A percentile compares a stretch with the other conserved stretches of the same genome.
Conservation (phyloP, 2,888 invertebrate species). For the Harpalus rufipes region DNA sequence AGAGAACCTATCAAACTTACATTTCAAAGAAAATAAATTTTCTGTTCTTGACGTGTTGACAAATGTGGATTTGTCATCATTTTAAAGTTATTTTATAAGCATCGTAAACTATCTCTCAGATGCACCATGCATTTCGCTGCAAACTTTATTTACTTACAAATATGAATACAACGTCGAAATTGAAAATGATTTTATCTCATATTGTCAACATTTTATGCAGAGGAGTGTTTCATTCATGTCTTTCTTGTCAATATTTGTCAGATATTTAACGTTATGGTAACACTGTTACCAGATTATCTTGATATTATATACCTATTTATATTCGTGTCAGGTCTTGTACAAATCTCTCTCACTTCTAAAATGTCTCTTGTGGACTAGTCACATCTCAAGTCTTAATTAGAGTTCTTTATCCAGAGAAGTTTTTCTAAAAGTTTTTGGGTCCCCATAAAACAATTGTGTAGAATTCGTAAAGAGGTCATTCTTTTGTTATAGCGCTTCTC, state of each 20-base stretch:
- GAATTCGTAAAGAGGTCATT: background rate
- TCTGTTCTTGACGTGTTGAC: constrained; percentile 33
- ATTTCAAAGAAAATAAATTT: constrained; percentile 33
- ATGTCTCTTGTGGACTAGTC: background rate
- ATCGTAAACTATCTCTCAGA: constrained; percentile 13
- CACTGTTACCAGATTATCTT: no score
- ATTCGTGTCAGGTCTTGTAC: background rate
- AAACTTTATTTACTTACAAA: constrained; percentile 7
- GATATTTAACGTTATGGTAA: background rate
- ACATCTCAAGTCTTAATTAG: background rate
- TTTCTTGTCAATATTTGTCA: background rate
- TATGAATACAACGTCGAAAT: constrained; percentile 16
- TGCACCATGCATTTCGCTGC: background rate
- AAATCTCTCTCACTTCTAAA: background rate
- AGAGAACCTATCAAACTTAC: constrained; percentile 35
- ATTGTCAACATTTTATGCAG: background rate
- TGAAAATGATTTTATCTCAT: background rate
- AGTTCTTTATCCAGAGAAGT: background rate
- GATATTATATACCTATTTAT: background rate
- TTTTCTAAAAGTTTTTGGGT: background rate
- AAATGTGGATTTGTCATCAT: constrained; percentile 24
- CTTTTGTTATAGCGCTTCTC: background rate
- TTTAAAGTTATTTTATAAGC: constrained; percentile 10
- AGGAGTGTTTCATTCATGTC: background rate
- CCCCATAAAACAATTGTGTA: constrained; percentile 5